Base-by-base conservation (phyloP, 2,888 invertebrate species). In the Aphrophora alni region DNA sequence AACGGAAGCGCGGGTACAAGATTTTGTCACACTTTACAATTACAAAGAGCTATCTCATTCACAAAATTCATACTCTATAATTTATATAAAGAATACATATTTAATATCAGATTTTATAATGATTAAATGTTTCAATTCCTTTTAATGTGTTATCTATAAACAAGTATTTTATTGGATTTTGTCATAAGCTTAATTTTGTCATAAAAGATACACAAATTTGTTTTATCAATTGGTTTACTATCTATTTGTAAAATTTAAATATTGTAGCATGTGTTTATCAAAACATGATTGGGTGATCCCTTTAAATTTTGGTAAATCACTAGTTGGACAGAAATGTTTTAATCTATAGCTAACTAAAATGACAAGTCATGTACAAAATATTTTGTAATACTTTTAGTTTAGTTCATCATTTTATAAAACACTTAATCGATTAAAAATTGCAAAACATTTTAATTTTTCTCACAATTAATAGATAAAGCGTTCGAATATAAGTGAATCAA, bases 1-100 rank as follows among this genome's bases (percentile, higher is more conserved):
- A 71, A 77, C 77, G 77, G 77, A 77, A 77, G 77, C 77, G 77
- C 77, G 70, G 38, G 21, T 77, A 77, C 69, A 69, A 75, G 44
- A 75, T 75, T 59, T 59, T 59, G 2, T 59, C 59, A 59, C 59
- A 59, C 59, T 59, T 59, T 5, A 59, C 59, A 59, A 59, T 7
- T 59, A 59, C 59, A 59, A n/a, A 59, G 59, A 59, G 59, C 59
- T 59, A 59, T 8, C 21, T 59, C 59, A 59, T 59, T 59, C 59
- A 59, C 59, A 59, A 59, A 59, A 59, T 59, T n/a, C 59, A 44
- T 59, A 59, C n/a, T 59, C 21, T 2, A 21, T 21, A 59, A 10
- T 14, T 44, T 44, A 44, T 44, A 14, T 44, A 17, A 44, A 44
- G 44, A 14, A 14, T 8, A 44, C 44, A 8, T 44, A 44, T 17